Conservation (phyloP, 1,140 invertebrate genomes). For the Paralvinella palmiformis region DNA sequence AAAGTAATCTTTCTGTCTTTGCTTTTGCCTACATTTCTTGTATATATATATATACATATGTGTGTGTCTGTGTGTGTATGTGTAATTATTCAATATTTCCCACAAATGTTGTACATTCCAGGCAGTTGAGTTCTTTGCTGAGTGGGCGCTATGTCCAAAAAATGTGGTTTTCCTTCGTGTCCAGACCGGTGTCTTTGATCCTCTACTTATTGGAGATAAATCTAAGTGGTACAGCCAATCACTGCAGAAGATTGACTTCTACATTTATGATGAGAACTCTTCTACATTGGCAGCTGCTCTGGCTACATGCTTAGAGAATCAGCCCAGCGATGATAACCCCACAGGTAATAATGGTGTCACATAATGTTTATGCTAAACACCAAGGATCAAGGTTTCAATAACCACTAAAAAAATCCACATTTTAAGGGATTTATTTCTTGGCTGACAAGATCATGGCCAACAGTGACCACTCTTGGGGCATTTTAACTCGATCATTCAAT, state of each 20-base stretch:
- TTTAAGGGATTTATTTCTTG: no score
- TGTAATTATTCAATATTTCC: no score
- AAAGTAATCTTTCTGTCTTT: background rate
- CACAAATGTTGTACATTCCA: constrained; percentile 52
- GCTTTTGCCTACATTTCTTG: no score
- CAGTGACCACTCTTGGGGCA: no score
- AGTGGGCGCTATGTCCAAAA: constrained; percentile 93
- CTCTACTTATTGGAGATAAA: constrained; percentile 92
- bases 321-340: constrained; percentile 68
- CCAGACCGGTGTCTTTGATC: constrained; percentile 91
- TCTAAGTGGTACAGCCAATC: constrained; percentile 81
- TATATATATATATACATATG: no score
- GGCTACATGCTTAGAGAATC: constrained; percentile 27
- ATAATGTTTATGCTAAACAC: no score
- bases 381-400: no score
- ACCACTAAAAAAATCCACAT: no score
- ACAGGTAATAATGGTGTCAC: no score
- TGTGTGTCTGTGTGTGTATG: no score
- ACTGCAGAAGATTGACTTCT: constrained; percentile 83
- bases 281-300: constrained; percentile 49
- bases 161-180: constrained; percentile 96
- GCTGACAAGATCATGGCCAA: no score
- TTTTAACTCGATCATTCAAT: no score
- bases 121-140: constrained; percentile 96
- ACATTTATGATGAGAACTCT: constrained; percentile 80